Conservation (phyloP, 92 coral and sea anemone species). For the Actinostola sp. region DNA sequence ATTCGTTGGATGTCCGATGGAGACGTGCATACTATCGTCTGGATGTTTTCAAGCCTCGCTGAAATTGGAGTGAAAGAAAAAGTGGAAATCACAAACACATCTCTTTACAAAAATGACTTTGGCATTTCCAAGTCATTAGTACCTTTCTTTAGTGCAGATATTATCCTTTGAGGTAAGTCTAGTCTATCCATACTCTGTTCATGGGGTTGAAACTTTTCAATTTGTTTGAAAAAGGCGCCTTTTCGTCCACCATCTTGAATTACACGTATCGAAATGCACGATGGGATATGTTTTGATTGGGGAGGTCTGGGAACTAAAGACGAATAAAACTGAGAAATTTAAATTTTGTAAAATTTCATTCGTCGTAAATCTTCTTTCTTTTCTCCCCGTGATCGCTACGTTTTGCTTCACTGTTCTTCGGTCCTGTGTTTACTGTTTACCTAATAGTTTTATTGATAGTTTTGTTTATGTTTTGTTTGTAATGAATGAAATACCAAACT, state of each 20-base stretch:
- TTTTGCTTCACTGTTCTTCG: too few species aligned
- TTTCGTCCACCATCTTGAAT: conserved; percentile 38
- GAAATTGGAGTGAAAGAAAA: too few species aligned
- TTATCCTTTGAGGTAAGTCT: conserved; percentile 82
- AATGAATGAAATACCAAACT: not conserved
- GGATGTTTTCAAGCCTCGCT: conserved; percentile 65
- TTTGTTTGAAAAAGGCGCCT: conserved; percentile 23
- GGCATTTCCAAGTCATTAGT: not conserved
- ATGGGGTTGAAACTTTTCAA: not conserved
- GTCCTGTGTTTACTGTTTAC: too few species aligned
- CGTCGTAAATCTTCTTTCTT: too few species aligned
- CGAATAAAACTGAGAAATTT: too few species aligned
- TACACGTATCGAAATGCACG: not conserved
- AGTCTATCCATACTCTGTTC: conserved; percentile 61
- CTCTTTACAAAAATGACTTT: not conserved
- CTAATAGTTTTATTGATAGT: too few species aligned
- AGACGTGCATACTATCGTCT: conserved; percentile 77
- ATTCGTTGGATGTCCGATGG: conserved; percentile 80
- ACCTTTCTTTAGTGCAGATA: conserved; percentile 81
- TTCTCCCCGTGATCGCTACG: too few species aligned
- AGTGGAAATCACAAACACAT: too few species aligned
- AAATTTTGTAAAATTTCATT: too few species aligned
- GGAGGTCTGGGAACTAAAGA: conserved; percentile 14
- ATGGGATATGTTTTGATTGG: conserved; percentile 4
- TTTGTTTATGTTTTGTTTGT: too few species aligned